Percentiles rank a stretch among this genome's conserved stretches.
These are phyloP conservation scores for Chrysotoxum bicinctum DNA, from an alignment of 2,888 invertebrate genomes.

Conservation along the genomic window DNA sequence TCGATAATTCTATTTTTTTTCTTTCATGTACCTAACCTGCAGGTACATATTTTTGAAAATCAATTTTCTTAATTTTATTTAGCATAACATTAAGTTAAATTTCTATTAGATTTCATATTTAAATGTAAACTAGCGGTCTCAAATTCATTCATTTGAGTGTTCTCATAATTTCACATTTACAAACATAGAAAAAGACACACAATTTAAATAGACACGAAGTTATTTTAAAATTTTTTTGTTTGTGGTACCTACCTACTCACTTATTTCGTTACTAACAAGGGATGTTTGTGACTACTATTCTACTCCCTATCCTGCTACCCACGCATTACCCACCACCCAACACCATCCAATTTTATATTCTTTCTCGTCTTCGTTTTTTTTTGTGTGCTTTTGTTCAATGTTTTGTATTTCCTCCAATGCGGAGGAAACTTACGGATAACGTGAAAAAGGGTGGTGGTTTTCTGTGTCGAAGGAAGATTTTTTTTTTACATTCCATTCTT, in stretches of 20 bases:
- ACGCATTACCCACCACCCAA: conserved; percentile 21
- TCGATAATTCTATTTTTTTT: no score
- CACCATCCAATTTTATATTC: conserved; percentile 50
- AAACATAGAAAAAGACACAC: not conserved
- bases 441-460: conserved; percentile 54
- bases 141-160: not conserved
- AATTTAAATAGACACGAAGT: conserved; percentile 44
- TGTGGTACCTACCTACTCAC: not conserved
- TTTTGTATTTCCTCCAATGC: conserved; percentile 34
- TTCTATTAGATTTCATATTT: no score
- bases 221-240: not conserved
- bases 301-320: conserved; percentile 32
- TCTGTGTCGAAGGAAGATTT: not conserved
- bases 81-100: no score
- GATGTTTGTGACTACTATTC: conserved; percentile 8
- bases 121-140: not conserved
- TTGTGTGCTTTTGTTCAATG: conserved; percentile 22
- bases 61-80: no score
- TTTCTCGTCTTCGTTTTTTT: conserved; percentile 28
- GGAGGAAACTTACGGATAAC: conserved; percentile 50
- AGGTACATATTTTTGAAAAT: no score
- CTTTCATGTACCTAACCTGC: no score
- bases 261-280: not conserved
- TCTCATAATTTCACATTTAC: not conserved
- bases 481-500: conserved; percentile 40